These are phyloP conservation scores for Rattus norvegicus DNA, from an alignment of 2,113 vertebrate genomes.

Conservation along the genomic window DNA sequence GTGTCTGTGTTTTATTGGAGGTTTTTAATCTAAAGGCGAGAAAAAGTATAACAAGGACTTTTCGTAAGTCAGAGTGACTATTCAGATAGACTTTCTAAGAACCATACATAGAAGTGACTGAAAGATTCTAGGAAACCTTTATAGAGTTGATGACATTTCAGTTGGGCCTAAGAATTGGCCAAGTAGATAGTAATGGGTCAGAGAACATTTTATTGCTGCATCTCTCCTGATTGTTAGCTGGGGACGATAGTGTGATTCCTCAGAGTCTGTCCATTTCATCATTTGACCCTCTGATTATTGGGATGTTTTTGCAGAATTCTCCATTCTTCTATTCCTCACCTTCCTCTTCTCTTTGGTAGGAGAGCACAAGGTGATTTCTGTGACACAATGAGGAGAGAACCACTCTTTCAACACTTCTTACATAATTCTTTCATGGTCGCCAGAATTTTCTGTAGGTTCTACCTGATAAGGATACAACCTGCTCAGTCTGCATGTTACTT, in stretches of 20 bases:
- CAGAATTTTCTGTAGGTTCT: conserved; percentile 28
- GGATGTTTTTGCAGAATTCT: conserved; percentile 6
- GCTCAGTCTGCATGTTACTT: neutral
- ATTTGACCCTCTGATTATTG: neutral
- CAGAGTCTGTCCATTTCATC: conserved; percentile 18
- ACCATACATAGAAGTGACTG: neutral
- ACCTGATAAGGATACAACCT: neutral
- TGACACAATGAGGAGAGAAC: neutral
- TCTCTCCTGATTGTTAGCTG: neutral
- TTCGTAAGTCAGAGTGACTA: neutral
- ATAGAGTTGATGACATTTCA: neutral
- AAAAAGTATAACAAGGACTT: conserved; percentile 27
- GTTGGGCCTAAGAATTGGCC: neutral
- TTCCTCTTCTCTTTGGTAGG: neutral
- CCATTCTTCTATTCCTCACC: too few relatives aligned
- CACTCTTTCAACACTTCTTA: neutral
- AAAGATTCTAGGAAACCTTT: neutral
- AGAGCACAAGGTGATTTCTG: neutral
- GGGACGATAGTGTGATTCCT: neutral
- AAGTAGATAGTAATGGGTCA: neutral
- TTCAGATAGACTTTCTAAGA: neutral
- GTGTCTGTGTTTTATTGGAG: neutral
- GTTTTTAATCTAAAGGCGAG: neutral
- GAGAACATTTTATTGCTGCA: neutral
- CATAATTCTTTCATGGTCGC: neutral